phyloP scores from a whole-genome alignment of 1,140 invertebrate species.

The Procambarus clarkii region DNA sequence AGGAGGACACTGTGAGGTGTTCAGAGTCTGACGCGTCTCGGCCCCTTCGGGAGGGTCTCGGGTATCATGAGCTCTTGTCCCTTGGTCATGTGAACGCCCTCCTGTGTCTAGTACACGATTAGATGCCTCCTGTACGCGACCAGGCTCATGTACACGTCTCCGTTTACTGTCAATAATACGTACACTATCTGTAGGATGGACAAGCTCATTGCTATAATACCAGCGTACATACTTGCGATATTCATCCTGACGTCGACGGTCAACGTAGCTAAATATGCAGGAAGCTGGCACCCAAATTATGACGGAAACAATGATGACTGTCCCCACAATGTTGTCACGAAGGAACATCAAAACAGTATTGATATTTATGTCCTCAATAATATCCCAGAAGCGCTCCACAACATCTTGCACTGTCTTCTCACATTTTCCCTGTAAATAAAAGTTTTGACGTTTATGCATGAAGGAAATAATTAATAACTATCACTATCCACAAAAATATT shows the following conservation, averaged over 20 bases:
- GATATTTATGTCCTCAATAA: slow-evolving; percentile 96
- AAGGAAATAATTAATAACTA: too few species aligned
- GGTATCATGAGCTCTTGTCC: slow-evolving; percentile 58
- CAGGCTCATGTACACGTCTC: slow-evolving; percentile 59
- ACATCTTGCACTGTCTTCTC: slow-evolving; percentile 96
- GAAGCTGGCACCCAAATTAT: slow-evolving; percentile 91
- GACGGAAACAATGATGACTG: slow-evolving; percentile 90
- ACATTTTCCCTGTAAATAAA: slow-evolving; percentile 85
- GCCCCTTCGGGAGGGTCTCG: slow-evolving; percentile 71
- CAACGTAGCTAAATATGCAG: slow-evolving; percentile 76
- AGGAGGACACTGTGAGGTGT: slow-evolving; percentile 68
- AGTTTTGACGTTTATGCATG: too few species aligned
- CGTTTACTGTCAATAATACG: slow-evolving; percentile 72
- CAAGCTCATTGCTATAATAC: slow-evolving; percentile 70
- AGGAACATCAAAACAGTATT: slow-evolving; percentile 92
- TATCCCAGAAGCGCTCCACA: slow-evolving; percentile 96
- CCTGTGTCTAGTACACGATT: slow-evolving; percentile 49
- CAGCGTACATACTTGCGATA: slow-evolving; percentile 70
- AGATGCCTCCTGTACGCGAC: slow-evolving; percentile 48
- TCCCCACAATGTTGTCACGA: slow-evolving; percentile 92
- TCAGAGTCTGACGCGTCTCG: slow-evolving; percentile 67
- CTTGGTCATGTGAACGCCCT: slow-evolving; percentile 52
- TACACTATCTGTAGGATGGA: slow-evolving; percentile 68
- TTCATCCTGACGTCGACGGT: slow-evolving; percentile 67
- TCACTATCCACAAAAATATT: too few species aligned